Evolutionary conservation across 2,888 invertebrate species (phyloP), one percentile per base, ranked within the genome.

Genomic region (Rhyacophila evoluta): DNA sequence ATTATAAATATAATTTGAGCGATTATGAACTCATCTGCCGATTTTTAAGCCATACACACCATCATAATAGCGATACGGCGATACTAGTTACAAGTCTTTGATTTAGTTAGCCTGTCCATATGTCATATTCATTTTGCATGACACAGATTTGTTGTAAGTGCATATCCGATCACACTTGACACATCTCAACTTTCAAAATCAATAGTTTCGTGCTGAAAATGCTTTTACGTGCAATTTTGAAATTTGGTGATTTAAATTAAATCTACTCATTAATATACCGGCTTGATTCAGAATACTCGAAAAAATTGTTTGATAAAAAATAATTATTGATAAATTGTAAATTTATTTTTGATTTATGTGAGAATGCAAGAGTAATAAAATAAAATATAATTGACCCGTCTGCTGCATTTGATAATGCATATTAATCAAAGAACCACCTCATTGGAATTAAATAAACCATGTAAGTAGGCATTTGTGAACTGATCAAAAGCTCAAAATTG

Each of bases 81-180:
- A 55, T 19, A 19, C 10, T 55, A 19, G 19, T 55, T 55, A 10
- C 0, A 2, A 10, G 15, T 15, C 55, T 55, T 55, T 55, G 19
- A 55, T 55, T 55, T 55, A 69, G 33, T 28, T 28, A 28, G 29
- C 12, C 29, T 27, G 69, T 69, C 69, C 69, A 69, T 69, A 69
- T 69, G 69, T 69, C 69, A 33, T 69, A 15, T 28, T 69, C 11
- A 69, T 69, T 19, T 55, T 15, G 28, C 69, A 69, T 69, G 69
- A 69, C 69, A 69, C 69, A 69, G 69, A 29, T 69, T 29, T 29
- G 69, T n/a, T 69, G 28, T 69, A 69, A 29, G 29, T 69, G 69
- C 28, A 69, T 69, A 69, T 69, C 29, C 33, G 69, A 55, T 55
- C 33, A 69, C 69, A 69, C 69, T n/a, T 69, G 28, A 29, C 69